These are phyloP conservation scores for Gallinago media DNA, from an alignment of 2,113 vertebrate species.

Conservation along the genomic window DNA sequence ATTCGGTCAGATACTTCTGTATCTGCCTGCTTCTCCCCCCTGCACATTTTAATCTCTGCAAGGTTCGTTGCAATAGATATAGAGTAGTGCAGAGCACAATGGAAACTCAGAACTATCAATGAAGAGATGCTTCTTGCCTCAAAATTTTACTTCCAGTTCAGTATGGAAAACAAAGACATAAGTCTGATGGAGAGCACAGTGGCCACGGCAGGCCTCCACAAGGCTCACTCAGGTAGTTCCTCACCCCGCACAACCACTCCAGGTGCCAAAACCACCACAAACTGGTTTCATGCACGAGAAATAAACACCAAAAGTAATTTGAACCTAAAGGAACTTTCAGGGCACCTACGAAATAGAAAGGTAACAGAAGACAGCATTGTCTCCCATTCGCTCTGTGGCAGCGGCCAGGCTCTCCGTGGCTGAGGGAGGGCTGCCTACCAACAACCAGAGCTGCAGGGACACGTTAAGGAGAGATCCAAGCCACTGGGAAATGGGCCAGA, in stretches of 20 bases:
- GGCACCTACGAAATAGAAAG: background rate
- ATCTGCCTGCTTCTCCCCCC: background rate
- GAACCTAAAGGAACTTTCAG: background rate
- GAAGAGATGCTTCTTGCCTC: background rate
- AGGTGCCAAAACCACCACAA: background rate
- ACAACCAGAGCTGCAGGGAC: background rate
- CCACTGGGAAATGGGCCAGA: background rate
- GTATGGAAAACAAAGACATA: background rate
- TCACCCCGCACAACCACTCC: background rate
- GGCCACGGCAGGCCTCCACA: rapidly evolving
- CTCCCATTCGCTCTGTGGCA: rapidly evolving
- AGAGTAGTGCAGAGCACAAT: rapidly evolving
- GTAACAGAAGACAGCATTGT: background rate
- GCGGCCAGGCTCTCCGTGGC: background rate
- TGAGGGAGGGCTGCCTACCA: background rate
- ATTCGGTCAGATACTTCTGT: background rate
- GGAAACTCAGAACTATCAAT: background rate
- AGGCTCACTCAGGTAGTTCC: background rate
- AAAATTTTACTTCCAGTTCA: background rate
- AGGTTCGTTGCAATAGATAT: background rate
- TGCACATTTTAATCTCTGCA: background rate
- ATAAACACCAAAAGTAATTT: background rate
- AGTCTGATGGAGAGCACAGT: rapidly evolving
- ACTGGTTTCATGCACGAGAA: background rate
- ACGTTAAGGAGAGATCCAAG: background rate